Conservation (phyloP, 2,888 invertebrate species). For the Scaeva pyrastri region DNA sequence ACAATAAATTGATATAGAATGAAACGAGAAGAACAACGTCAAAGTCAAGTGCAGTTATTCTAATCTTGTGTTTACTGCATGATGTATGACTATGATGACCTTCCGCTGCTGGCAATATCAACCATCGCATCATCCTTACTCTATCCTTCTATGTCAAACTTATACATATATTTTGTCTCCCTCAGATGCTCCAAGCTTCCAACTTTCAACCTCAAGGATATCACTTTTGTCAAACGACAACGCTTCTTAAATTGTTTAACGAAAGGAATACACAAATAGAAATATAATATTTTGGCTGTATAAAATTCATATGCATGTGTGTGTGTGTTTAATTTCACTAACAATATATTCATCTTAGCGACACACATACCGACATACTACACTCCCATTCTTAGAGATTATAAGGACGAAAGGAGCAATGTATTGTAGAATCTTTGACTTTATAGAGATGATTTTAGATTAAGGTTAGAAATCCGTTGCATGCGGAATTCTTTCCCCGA, state of each 20-base stretch:
- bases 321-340: conserved; percentile 3
- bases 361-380: neutral
- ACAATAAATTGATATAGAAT: neutral
- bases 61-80: neutral
- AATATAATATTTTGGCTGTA: neutral
- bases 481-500: conserved; percentile 11
- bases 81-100: conserved; percentile 2
- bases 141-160: too few species aligned
- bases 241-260: conserved; percentile 16
- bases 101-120: neutral
- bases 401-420: neutral
- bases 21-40: neutral
- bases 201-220: conserved; percentile 4
- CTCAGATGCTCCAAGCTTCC: neutral
- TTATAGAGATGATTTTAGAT: neutral
- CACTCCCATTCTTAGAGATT: neutral
- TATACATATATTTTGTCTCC: neutral
- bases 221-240: conserved; percentile 3
- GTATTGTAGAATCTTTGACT: neutral
- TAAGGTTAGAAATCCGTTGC: conserved; percentile 17
- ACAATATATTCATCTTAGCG: neutral
- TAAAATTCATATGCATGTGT: neutral
- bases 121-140: conserved; percentile 4
- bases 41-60: conserved; percentile 13
- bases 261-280: conserved; percentile 8